phyloP scores from a whole-genome alignment of 2,797 vertebrate species.

The Petrocephalus sullivani region DNA sequence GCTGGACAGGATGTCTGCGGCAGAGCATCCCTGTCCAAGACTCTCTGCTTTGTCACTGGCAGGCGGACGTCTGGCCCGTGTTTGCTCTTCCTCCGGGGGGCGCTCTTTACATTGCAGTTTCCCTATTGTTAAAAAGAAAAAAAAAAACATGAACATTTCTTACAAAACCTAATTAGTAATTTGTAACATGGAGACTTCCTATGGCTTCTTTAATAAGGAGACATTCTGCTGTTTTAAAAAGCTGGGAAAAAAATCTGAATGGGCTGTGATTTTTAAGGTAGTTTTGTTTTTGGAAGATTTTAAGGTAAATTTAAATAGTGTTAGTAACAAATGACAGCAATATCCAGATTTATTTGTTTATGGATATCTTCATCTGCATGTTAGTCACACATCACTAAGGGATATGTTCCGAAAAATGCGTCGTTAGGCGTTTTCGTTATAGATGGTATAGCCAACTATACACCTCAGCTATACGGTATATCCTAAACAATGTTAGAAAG shows the following conservation, averaged over 20 bases:
- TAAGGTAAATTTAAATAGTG: not conserved
- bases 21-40: slow-evolving; percentile 35
- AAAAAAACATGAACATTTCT: slow-evolving; percentile 23
- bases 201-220: not conserved
- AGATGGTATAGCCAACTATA: not conserved
- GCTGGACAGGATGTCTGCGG: slow-evolving; percentile 64
- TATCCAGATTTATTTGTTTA: no score
- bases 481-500: not conserved
- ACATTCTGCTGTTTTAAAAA: not conserved
- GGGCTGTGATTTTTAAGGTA: not conserved
- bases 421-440: not conserved
- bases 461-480: not conserved
- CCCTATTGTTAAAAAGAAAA: slow-evolving; percentile 29
- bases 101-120: slow-evolving; percentile 20
- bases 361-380: not conserved
- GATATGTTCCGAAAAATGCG: not conserved
- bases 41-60: slow-evolving; percentile 22
- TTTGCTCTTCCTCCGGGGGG: slow-evolving; percentile 29
- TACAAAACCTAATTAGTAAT: not conserved
- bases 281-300: not conserved
- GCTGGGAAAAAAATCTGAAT: not conserved
- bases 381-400: not conserved
- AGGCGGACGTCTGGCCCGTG: slow-evolving; percentile 32
- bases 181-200: not conserved
- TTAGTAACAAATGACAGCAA: no score